Evolutionary conservation across 2,797 vertebrate genomes (phyloP).

Genomic region (Otolemur crassicaudatus): DNA sequence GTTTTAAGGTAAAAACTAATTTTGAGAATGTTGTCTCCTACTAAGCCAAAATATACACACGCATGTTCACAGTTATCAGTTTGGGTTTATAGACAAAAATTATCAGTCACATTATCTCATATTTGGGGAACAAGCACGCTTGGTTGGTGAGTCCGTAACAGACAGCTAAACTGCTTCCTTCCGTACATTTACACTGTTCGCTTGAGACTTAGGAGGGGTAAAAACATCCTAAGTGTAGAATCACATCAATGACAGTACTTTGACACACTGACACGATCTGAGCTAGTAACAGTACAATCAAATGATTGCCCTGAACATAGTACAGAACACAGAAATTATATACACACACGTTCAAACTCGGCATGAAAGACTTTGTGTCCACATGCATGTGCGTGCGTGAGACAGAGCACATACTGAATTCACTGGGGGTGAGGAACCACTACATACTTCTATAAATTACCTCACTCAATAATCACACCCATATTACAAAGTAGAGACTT

Average conservation of each 20-base stretch:
- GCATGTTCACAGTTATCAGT: neutral
- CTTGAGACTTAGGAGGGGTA: slow-evolving; percentile 40
- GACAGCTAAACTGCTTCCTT: slow-evolving; percentile 17
- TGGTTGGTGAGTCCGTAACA: slow-evolving; percentile 17
- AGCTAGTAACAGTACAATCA: neutral
- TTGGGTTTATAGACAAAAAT: slow-evolving; percentile 10
- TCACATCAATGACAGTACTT: neutral
- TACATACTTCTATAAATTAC: neutral
- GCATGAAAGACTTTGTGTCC: neutral
- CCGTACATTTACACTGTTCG: neutral
- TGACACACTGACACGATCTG: neutral
- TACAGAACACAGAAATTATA: slow-evolving; percentile 2
- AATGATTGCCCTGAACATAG: neutral
- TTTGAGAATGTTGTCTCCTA: neutral
- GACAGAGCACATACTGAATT: neutral
- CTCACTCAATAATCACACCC: slow-evolving; percentile 31
- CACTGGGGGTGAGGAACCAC: neutral
- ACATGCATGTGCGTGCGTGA: neutral
- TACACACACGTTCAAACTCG: neutral
- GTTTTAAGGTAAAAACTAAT: slow-evolving; percentile 40
- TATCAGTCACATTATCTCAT: neutral
- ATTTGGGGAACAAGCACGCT: neutral
- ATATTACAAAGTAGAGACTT: neutral
- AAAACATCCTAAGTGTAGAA: neutral
- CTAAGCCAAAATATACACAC: neutral